Evolutionary conservation across 2,113 vertebrate species (phyloP).

Genomic region (Triplophysa rosa): DNA sequence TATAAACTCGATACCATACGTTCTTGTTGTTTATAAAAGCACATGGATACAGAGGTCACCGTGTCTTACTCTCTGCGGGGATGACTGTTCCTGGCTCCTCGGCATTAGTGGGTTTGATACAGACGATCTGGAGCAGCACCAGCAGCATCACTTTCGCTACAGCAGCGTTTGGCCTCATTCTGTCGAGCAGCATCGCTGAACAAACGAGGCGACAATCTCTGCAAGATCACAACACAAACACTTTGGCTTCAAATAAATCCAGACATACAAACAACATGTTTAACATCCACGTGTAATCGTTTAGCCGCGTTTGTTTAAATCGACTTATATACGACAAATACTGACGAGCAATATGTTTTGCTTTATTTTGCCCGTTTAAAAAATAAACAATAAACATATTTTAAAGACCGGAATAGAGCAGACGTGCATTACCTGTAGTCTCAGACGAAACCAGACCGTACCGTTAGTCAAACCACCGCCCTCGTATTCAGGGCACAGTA

Average conservation of each 20-base stretch:
- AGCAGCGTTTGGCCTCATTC: constrained; percentile 65
- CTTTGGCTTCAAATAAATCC: no score
- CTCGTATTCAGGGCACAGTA: constrained; percentile 8
- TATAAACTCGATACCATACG: no score
- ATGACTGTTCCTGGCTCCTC: constrained; percentile 82
- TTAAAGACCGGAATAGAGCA: not conserved
- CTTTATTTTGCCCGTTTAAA: not conserved
- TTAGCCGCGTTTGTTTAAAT: not conserved
- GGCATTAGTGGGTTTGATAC: constrained; percentile 65
- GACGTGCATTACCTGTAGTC: constrained; percentile 9
- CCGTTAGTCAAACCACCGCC: constrained; percentile 23
- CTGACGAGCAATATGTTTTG: not conserved
- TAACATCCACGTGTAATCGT: not conserved
- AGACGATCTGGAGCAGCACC: constrained; percentile 70
- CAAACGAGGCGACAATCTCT: constrained; percentile 12
- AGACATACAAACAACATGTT: not conserved
- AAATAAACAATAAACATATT: not conserved
- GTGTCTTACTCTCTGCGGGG: constrained; percentile 89
- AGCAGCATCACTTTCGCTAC: constrained; percentile 64
- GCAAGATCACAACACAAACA: not conserved
- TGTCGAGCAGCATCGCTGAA: constrained; percentile 27
- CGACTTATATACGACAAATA: not conserved
- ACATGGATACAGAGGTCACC: no score
- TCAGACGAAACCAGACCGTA: not conserved
- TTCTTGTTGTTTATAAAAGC: no score